phyloP scores from a whole-genome alignment of 2,888 invertebrate genomes.

The Leptopilina drosophilae region DNA sequence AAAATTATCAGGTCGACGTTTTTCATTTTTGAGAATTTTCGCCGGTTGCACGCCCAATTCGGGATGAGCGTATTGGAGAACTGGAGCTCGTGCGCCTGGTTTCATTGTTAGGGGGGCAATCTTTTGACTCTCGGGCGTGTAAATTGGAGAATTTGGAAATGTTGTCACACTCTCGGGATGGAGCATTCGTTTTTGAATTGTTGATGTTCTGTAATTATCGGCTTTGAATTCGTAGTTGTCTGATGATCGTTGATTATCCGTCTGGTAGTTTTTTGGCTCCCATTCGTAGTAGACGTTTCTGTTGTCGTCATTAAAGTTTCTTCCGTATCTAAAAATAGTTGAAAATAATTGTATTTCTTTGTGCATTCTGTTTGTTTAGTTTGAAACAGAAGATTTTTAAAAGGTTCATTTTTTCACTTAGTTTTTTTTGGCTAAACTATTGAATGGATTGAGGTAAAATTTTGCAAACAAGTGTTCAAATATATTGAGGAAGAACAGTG shows the following conservation, averaged over 20 bases:
- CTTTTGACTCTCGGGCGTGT: slow-evolving; percentile 81
- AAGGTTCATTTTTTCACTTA: too few relatives aligned
- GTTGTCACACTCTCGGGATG: slow-evolving; percentile 81
- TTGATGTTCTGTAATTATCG: slow-evolving; percentile 76
- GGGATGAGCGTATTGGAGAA: slow-evolving; percentile 88
- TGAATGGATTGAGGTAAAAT: too few relatives aligned
- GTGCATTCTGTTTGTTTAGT: too few relatives aligned
- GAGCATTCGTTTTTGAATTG: slow-evolving; percentile 85
- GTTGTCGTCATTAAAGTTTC: slow-evolving; percentile 63
- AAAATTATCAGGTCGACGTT: slow-evolving; percentile 66
- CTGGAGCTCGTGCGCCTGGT: slow-evolving; percentile 85
- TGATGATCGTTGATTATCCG: slow-evolving; percentile 66
- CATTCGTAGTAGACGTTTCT: slow-evolving; percentile 71
- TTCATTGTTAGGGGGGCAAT: slow-evolving; percentile 81
- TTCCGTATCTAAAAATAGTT: slow-evolving; percentile 63
- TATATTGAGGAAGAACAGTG: too few relatives aligned
- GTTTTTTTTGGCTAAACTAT: too few relatives aligned
- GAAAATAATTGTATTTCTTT: neutral
- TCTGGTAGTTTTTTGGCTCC: slow-evolving; percentile 70
- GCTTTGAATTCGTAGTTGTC: slow-evolving; percentile 70
- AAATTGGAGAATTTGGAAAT: slow-evolving; percentile 83
- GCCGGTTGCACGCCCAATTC: slow-evolving; percentile 88
- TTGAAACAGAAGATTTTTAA: too few relatives aligned
- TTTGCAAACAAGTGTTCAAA: too few relatives aligned
- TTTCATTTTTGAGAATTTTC: slow-evolving; percentile 76